These are phyloP conservation scores for Geotrupes spiniger DNA, from an alignment of 2,888 invertebrate species.

Conservation along the genomic window DNA sequence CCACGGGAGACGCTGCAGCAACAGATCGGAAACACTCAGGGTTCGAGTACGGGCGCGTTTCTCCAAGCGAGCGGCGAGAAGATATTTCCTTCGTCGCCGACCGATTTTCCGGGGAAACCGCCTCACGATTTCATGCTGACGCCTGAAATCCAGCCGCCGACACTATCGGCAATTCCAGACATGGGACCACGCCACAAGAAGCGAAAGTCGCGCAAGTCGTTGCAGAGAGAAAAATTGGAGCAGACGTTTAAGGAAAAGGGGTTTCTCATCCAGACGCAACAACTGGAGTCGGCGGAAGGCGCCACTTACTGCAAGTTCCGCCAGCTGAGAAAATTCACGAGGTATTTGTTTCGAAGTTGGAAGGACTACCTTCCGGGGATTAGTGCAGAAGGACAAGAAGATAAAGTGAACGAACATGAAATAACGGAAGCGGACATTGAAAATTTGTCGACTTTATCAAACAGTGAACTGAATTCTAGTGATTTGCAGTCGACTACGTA, in stretches of 20 bases:
- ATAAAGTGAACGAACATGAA: conserved; percentile 21
- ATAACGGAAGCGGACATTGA: conserved; percentile 17
- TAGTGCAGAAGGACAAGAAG: conserved; percentile 41
- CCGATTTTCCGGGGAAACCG: conserved; percentile 40
- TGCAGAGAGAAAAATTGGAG: conserved; percentile 83
- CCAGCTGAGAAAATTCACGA: conserved; percentile 85
- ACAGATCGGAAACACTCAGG: conserved; percentile 54
- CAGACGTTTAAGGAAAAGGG: conserved; percentile 92
- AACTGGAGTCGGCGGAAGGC: conserved; percentile 87
- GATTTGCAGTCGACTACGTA: conserved; percentile 14
- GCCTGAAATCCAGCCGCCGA: conserved; percentile 39
- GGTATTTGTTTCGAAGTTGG: conserved; percentile 90
- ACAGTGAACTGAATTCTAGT: conserved; percentile 34
- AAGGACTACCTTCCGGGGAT: conserved; percentile 84
- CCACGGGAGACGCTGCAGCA: conserved; percentile 69
- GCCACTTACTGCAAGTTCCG: conserved; percentile 93
- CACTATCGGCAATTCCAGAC: conserved; percentile 32
- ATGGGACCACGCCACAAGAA: conserved; percentile 54
- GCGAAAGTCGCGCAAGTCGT: conserved; percentile 75
- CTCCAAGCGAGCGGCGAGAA: conserved; percentile 56
- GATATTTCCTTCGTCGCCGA: conserved; percentile 45
- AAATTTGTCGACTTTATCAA: conserved; percentile 30
- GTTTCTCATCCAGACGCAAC: conserved; percentile 89
- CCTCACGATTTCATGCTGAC: conserved; percentile 43
- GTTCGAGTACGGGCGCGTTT: conserved; percentile 54